Evolutionary conservation across 2,113 vertebrate species (phyloP), one percentile per base, ranked within the genome.

Genomic region (Symphodus melops): DNA sequence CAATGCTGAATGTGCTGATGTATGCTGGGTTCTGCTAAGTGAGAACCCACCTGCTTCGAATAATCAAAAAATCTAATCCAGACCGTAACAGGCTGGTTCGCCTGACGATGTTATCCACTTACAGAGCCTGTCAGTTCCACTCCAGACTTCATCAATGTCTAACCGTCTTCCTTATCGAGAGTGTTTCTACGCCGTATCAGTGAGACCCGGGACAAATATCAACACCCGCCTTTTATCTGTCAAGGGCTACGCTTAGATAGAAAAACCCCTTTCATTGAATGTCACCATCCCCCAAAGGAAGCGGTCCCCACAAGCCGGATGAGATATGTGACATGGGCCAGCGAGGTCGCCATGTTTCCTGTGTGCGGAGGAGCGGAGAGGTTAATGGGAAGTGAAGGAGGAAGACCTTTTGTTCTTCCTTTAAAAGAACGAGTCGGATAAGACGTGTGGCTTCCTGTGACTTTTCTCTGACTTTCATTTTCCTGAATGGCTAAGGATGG

Each of bases 341-440:
- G 60, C 7, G 77, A 79, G 89, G 90, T 91, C 86, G 79, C 72
- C 64, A 37, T 85, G 87, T 89, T 89, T 93, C 89, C 83, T 86
- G 85, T 88, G 81, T 75, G 80, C n/a, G 28, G 75, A 90, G 82
- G 83, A 84, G 68, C 88, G 80, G 42, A 23, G 78, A 84, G 90
- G 88, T 89, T 92, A 91, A 92, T 92, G 82, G 86, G 87, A 92
- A 87, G 84, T 79, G 88, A 85, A 86, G 81, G 83, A 85, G 79
- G 85, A 82, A 86, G 83, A 77, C 83, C 90, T 88, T 88, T 90
- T 90, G 85, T 88, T 91, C 87, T 83, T 73, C 46, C 68, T 88
- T 87, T 85, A 87, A 88, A 86, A 85, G 83, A 56, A 39, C 75
- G 80, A 44, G 83, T 74, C 79, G 75, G 77, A 88, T 86, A 90